A percentile compares a stretch with the other conserved stretches of the same genome.
phyloP scores from a whole-genome alignment of 2,888 invertebrate genomes.

The Helobdella robusta region DNA sequence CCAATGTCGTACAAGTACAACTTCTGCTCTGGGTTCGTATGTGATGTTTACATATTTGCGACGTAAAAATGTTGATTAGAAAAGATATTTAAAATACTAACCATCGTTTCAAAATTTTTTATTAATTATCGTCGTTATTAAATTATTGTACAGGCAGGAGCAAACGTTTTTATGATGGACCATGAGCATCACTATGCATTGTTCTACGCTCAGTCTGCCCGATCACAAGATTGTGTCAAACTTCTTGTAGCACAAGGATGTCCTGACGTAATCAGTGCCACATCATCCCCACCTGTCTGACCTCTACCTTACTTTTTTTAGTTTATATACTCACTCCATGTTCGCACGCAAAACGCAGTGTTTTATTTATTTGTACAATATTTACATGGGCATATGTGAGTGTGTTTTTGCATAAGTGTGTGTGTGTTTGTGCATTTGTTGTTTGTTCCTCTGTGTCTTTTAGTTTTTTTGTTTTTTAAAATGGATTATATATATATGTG shows the following conservation, averaged over 20 bases:
- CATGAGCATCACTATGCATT: conserved; percentile 73
- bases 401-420: conserved; percentile 10
- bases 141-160: conserved; percentile 67
- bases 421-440: conserved; percentile 13
- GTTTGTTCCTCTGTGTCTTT: conserved; percentile 9
- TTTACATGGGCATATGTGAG: neutral
- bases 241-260: conserved; percentile 58
- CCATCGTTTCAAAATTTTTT: neutral
- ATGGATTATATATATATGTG: conserved; percentile 5
- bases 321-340: too few relatives aligned
- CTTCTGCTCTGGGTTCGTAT: conserved; percentile 78
- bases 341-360: too few relatives aligned
- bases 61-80: neutral
- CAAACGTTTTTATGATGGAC: conserved; percentile 80
- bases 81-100: neutral
- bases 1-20: conserved; percentile 76
- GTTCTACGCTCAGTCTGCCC: conserved; percentile 66
- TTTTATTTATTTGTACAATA: too few relatives aligned
- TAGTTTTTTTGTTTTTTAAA: conserved; percentile 6
- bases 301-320: too few relatives aligned
- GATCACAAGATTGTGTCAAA: conserved; percentile 57
- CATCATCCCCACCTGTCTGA: conserved; percentile 52
- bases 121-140: neutral
- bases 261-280: conserved; percentile 55
- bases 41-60: neutral